These are phyloP conservation scores for Bathynomus jamesi DNA, from an alignment of 1,140 invertebrate genomes.

Conservation along the genomic window DNA sequence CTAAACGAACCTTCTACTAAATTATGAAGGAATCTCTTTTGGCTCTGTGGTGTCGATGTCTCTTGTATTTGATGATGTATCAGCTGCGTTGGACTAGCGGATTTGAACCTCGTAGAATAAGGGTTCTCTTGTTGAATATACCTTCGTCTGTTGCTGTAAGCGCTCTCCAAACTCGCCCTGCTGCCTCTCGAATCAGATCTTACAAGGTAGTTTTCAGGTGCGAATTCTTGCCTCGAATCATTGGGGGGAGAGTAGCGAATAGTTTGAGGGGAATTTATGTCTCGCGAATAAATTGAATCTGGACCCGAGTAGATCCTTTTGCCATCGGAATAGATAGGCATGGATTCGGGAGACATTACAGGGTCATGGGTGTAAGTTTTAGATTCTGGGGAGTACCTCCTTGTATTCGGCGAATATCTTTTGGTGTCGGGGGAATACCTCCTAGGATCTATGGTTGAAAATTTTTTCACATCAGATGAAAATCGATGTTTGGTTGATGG, in stretches of 20 bases:
- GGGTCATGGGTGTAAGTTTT: conserved; percentile 1
- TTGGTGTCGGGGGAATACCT: conserved; percentile 26
- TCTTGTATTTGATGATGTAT: conserved; percentile 6
- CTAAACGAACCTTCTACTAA: conserved; percentile 33
- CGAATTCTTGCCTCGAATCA: too few species aligned
- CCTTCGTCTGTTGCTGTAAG: conserved; percentile 4
- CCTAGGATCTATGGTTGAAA: conserved; percentile 27
- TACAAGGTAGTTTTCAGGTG: conserved; percentile 23
- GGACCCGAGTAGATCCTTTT: background rate
- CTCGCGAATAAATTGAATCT: background rate
- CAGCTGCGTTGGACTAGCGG: background rate
- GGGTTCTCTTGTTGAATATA: background rate
- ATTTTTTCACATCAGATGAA: conserved; percentile 29
- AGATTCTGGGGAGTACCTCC: conserved; percentile 22
- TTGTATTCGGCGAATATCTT: background rate
- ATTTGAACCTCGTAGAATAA: background rate
- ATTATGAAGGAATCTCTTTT: conserved; percentile 32
- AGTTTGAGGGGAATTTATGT: background rate
- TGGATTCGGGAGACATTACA: conserved; percentile 9
- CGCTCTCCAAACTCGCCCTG: conserved; percentile 27
- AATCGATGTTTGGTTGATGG: conserved; percentile 27
- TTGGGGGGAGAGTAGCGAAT: background rate
- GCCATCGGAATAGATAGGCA: conserved; percentile 4
- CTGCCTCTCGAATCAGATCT: conserved; percentile 24
- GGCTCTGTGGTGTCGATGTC: conserved; percentile 24